Base-by-base conservation (phyloP, 2,888 invertebrate genomes). In the Mamestra brassicae region DNA sequence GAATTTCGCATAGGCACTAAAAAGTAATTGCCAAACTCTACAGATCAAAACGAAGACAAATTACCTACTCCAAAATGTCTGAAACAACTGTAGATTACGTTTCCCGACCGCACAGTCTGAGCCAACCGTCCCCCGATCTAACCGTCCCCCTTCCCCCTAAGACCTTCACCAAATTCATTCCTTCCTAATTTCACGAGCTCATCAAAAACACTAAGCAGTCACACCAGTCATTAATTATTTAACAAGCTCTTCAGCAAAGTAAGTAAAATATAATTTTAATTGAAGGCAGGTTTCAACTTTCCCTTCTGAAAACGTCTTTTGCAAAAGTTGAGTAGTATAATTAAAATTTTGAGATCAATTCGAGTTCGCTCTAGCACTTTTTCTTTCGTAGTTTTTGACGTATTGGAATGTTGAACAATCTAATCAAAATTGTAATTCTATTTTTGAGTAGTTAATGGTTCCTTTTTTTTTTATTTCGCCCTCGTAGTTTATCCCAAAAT, bases 181-280 rank as follows among this genome's bases (percentile, higher is more conserved):
- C 68, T 78, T 72, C 60, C 63, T 67, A 74, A 85, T 78, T 83
- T 76, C 63, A 83, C 66, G 50, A 71, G 45, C 69, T 85, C 73
- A 83, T 78, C 81, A 86, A 80, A 85, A 80, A 76, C 72, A 74
- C 58, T 76, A 78, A 76, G 61, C 66, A 83, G 73, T 77, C 80
- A 74, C 72, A 80, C 74, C 74, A 73, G 62, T 80, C 75, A 83
- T 85, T 85, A 78, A 80, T 85, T 78, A 85, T 75, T 76, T 78
- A 76, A 84, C 81, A 78, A 76, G 68, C 68, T 80, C 71, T 76
- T 76, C 67, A 85, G 65, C 54, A 77, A 79, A 85, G 52, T 71
- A 65, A 64, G 72, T 76, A 55, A 80, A 85, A 76, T 86, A 76
- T 80, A 76, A 83, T 85, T 85, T 80, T 75, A 84, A 84, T 78